Base-by-base conservation (phyloP, 2,888 invertebrate genomes). In the Pedicia rivosa region DNA sequence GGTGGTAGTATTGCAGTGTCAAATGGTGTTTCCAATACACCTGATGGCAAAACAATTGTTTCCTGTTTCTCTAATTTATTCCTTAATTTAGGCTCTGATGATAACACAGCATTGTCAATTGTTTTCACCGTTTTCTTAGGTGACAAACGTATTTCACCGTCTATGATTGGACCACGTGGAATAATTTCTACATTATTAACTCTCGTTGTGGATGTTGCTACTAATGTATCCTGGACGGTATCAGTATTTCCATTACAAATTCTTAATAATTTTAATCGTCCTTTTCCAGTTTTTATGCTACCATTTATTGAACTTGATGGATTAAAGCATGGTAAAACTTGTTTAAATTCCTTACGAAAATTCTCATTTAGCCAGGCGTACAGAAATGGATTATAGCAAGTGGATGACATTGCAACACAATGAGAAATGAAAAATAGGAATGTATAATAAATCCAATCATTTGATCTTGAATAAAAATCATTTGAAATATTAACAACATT, bases 301-400 rank as follows among this genome's bases (percentile, higher is more conserved):
- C 24, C 24, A 24, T 10, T 10, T 7, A 8, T 24, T 10, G 24
- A 24, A n/a, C n/a, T n/a, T 2, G 70, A 65, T 16, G 67, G 64
- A 50, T 71, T 69, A 40, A 74, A 72, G 49, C 74, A 74, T 6
- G 74, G 74, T 46, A 75, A 63, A 39, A 83, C 70, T 56, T 78
- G 75, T 53, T 81, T 86, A 57, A 92, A 91, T 57, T 92, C 90
- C 56, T 91, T 90, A 34, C 90, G 74, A 53, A 94, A 94, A 43
- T 60, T 62, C 43, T 92, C 92, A 61, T 95, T 97, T 65, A 95
- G 77, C 91, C 92, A 95, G 15, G 92, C 92, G 59, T 95, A 95
- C 29, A 95, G 72, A 54, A 95, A 88, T 0, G 92, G 92, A 59
- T 95, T 95, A 67, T 94, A 95, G 57, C 92, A 90, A 0, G 90